These are phyloP conservation scores for Sanderia malayensis DNA, from an alignment of 30 jellyfish, hydroid and myxozoan species.

Conservation along the genomic window DNA sequence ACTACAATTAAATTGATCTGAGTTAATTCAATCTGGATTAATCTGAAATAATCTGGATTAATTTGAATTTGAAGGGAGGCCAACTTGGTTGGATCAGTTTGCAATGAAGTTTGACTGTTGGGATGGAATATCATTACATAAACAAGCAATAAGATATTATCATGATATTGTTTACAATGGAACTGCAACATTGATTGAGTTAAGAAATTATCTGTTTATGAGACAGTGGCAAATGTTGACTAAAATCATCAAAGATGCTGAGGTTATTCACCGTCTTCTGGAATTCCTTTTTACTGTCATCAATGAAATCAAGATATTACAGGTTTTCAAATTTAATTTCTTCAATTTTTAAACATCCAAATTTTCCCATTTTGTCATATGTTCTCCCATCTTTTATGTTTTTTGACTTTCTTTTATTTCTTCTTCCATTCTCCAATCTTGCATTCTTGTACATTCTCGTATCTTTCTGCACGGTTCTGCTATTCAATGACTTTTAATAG, in stretches of 20 bases:
- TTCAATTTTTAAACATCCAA: too few relatives aligned
- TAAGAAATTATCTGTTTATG: slow-evolving; percentile 76
- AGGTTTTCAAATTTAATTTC: too few relatives aligned
- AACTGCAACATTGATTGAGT: slow-evolving; percentile 77
- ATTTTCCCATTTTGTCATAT: neutral
- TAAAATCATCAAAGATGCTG: slow-evolving; percentile 57
- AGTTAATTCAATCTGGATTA: too few relatives aligned
- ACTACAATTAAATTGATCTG: too few relatives aligned
- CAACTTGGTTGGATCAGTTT: slow-evolving; percentile 80
- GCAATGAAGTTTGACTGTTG: slow-evolving; percentile 45
- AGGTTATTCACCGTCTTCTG: slow-evolving; percentile 69
- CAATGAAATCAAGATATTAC: slow-evolving; percentile 68
- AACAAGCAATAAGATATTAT: slow-evolving; percentile 31
- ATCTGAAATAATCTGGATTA: too few relatives aligned
- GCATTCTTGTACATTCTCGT: neutral
- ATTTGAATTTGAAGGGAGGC: slow-evolving; percentile 51
- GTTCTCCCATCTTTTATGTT: neutral
- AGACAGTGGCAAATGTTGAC: slow-evolving; percentile 80
- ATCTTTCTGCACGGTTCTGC: slow-evolving; percentile 24
- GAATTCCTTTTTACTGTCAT: slow-evolving; percentile 73
- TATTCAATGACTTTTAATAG: too few relatives aligned
- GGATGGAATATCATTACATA: slow-evolving; percentile 80
- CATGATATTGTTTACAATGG: slow-evolving; percentile 66
- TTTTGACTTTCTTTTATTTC: neutral
- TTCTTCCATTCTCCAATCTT: neutral